Percentiles rank a stretch among this genome's conserved stretches.
Conservation (phyloP, 2,888 invertebrate genomes). For the Nipponacmea schrenckii region DNA sequence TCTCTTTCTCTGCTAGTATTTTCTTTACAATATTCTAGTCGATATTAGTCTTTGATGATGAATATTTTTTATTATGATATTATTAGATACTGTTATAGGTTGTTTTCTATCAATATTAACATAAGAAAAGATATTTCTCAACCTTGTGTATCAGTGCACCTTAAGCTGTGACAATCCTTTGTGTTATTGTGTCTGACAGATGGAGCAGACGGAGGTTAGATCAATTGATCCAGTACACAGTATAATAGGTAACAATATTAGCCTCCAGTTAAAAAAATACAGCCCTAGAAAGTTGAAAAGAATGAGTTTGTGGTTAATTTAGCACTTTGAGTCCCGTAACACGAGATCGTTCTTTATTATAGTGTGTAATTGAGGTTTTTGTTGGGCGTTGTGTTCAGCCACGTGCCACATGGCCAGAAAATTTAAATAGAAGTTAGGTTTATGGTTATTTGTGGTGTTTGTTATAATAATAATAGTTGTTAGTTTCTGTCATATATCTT, state of each 20-base stretch:
- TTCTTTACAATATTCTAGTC: too few species aligned
- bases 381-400: background rate
- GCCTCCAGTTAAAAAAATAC: background rate
- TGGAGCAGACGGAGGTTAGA: background rate
- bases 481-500: too few species aligned
- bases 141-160: background rate
- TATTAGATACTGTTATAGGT: too few species aligned
- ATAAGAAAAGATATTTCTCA: too few species aligned
- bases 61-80: too few species aligned
- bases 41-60: too few species aligned
- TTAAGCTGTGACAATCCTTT: constrained; percentile 6
- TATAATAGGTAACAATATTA: background rate
- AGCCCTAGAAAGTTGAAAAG: background rate
- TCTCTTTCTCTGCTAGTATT: too few species aligned
- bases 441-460: background rate
- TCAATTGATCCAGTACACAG: background rate
- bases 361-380: background rate
- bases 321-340: background rate
- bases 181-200: constrained; percentile 5
- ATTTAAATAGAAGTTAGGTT: background rate
- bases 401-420: background rate
- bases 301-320: background rate
- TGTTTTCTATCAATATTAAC: too few species aligned
- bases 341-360: background rate
- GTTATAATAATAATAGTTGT: too few species aligned